phyloP scores from a whole-genome alignment of 1,140 invertebrate genomes.

The Drosophila athabasca region DNA sequence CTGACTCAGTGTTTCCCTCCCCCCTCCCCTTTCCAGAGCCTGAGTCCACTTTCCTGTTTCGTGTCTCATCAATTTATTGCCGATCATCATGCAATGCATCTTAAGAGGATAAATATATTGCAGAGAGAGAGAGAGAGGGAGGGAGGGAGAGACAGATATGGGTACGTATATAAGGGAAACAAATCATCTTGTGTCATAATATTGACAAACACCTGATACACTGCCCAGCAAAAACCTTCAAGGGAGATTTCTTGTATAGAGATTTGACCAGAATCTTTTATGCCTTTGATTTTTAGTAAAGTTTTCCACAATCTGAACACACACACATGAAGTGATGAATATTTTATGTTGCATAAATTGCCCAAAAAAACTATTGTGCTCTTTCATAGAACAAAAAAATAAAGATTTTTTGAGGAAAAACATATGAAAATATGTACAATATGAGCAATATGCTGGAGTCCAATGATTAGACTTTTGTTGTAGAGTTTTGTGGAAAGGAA shows the following conservation, averaged over 20 bases:
- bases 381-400: too few species aligned
- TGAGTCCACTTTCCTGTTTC: constrained; percentile 16
- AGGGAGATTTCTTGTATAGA: background rate
- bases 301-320: background rate
- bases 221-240: background rate
- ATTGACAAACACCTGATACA: constrained; percentile 61
- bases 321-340: constrained; percentile 36
- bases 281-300: background rate
- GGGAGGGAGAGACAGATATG: constrained; percentile 1
- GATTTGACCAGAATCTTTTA: too few species aligned
- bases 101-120: constrained; percentile 17
- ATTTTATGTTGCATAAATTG: constrained; percentile 52
- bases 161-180: constrained; percentile 24
- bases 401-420: too few species aligned
- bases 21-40: background rate
- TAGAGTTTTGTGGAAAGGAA: too few species aligned
- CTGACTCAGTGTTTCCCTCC: constrained; percentile 67
- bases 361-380: constrained; percentile 5
- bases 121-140: background rate
- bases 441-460: too few species aligned
- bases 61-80: constrained; percentile 66
- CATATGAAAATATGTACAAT: too few species aligned
- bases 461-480: too few species aligned
- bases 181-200: constrained; percentile 72
- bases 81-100: constrained; percentile 70